Percentiles rank a stretch among this genome's conserved stretches.
These are phyloP conservation scores for Trissolcus japonicus DNA, from an alignment of 2,888 invertebrate genomes.

Conservation along the genomic window DNA sequence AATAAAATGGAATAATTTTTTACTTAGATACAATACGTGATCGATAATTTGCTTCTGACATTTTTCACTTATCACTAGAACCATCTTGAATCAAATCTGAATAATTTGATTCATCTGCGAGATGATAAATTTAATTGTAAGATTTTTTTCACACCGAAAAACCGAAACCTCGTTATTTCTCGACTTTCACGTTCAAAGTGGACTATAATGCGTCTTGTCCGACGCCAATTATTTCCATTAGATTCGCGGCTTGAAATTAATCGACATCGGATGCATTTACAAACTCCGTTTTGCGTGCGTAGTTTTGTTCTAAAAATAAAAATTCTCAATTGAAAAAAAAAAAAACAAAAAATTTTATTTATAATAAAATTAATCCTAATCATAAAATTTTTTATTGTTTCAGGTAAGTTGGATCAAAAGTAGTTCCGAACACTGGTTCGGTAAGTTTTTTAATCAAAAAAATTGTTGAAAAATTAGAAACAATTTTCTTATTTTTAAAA, in stretches of 20 bases:
- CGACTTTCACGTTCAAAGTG: slow-evolving; percentile 20
- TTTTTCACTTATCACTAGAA: too few species aligned
- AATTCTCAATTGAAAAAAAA: neutral
- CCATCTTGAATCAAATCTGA: too few species aligned
- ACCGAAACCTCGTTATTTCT: neutral
- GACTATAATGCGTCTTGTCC: slow-evolving; percentile 20
- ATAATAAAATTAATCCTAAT: neutral
- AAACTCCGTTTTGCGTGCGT: too few species aligned
- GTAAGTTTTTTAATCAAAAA: slow-evolving; percentile 9
- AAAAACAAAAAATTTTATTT: slow-evolving; percentile 1
- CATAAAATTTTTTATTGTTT: slow-evolving; percentile 11
- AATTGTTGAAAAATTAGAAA: neutral
- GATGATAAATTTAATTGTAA: too few species aligned
- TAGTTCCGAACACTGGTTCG: too few species aligned
- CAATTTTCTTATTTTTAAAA: neutral
- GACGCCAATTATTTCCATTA: slow-evolving; percentile 21
- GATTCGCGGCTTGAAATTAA: slow-evolving; percentile 27
- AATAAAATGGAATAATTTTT: too few species aligned
- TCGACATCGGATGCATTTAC: slow-evolving; percentile 15
- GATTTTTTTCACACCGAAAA: too few species aligned
- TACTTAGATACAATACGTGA: too few species aligned
- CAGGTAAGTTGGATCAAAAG: slow-evolving; percentile 23
- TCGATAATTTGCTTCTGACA: too few species aligned
- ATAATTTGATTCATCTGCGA: too few species aligned
- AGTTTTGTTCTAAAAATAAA: too few species aligned